phyloP scores from a whole-genome alignment of 2,888 invertebrate species.

The Luperina testacea region DNA sequence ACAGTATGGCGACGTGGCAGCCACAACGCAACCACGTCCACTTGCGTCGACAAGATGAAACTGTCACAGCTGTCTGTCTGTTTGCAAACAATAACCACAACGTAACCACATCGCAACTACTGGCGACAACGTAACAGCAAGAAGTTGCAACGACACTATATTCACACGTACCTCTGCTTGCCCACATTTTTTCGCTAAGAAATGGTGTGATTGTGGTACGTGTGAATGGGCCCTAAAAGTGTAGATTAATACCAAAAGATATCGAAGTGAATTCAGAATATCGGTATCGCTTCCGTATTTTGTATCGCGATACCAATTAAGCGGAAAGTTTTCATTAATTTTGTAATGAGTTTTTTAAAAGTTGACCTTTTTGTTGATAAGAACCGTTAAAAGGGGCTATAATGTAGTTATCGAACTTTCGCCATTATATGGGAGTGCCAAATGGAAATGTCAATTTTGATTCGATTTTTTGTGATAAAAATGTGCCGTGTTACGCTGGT shows the following conservation, averaged over 20 bases:
- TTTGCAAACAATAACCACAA: not conserved
- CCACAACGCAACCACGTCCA: not conserved
- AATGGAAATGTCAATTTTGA: conserved; percentile 17
- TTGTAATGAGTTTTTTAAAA: conserved; percentile 47
- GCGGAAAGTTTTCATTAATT: conserved; percentile 57
- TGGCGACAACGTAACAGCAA: not conserved
- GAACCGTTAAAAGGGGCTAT: conserved; percentile 10
- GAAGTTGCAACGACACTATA: no score
- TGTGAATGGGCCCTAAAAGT: conserved; percentile 36
- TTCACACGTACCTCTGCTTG: not conserved
- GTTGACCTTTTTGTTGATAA: conserved; percentile 36
- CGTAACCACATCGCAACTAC: not conserved
- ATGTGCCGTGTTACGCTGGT: not conserved
- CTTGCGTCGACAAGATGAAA: not conserved
- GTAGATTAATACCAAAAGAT: conserved; percentile 61
- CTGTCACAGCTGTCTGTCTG: not conserved
- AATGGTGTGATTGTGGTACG: not conserved
- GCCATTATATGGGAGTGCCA: not conserved
- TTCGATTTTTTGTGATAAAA: conserved; percentile 2
- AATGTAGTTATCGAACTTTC: conserved; percentile 19
- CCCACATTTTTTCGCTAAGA: not conserved
- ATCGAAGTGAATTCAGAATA: conserved; percentile 43
- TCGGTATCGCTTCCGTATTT: conserved; percentile 53
- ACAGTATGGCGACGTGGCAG: not conserved
- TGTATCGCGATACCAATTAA: conserved; percentile 54